Percentiles rank a stretch among this genome's conserved stretches.
Conservation (phyloP, 2,113 vertebrate genomes). For the Gopherus evgoodei region DNA sequence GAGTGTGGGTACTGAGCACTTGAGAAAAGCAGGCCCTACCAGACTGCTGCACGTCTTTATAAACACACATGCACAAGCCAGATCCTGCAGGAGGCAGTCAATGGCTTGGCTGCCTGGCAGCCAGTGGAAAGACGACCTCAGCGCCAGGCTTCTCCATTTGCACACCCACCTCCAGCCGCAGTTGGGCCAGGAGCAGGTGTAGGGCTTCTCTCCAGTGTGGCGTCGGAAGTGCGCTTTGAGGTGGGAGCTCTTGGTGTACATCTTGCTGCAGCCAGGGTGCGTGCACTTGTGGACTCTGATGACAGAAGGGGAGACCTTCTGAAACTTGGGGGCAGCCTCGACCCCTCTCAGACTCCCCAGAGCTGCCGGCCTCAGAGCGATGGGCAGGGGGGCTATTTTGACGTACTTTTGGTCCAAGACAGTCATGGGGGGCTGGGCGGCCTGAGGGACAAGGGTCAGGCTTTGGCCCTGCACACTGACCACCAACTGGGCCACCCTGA, state of each 20-base stretch:
- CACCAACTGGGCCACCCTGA: conserved; percentile 84
- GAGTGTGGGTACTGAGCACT: neutral
- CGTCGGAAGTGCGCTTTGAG: conserved; percentile 87
- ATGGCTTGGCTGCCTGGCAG: neutral
- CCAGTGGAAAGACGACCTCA: neutral
- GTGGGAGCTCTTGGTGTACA: conserved; percentile 91
- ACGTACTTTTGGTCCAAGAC: conserved; percentile 86
- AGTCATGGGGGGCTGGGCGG: conserved; percentile 30
- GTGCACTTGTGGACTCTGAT: conserved; percentile 85
- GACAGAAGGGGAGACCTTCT: conserved; percentile 63
- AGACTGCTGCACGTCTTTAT: neutral
- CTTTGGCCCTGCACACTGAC: conserved; percentile 84
- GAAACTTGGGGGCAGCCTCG: conserved; percentile 63
- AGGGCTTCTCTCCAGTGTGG: conserved; percentile 89
- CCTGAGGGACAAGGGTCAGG: conserved; percentile 74
- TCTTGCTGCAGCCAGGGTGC: conserved; percentile 89
- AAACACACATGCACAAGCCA: neutral
- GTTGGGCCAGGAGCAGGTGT: conserved; percentile 88
- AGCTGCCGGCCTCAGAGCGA: conserved; percentile 66
- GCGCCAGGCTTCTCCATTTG: accelerated
- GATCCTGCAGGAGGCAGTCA: neutral
- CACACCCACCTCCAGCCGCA: conserved; percentile 87
- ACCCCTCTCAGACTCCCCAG: conserved; percentile 24
- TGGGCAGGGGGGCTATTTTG: conserved; percentile 86
- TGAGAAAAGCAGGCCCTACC: neutral